phyloP scores from a whole-genome alignment of 2,113 vertebrate genomes.

The Struthio camelus region DNA sequence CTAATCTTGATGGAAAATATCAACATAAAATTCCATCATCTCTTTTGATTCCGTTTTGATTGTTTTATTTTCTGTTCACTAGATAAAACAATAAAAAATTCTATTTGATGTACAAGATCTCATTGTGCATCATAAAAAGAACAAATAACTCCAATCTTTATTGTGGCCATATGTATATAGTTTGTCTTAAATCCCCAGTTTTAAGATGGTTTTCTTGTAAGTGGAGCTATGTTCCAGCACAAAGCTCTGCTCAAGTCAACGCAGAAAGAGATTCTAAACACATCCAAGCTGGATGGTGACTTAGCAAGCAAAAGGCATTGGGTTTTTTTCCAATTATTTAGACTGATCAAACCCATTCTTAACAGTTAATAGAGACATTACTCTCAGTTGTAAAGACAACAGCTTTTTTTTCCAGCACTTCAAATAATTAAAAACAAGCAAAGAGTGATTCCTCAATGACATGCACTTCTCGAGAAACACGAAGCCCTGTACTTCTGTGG shows the following conservation, averaged over 20 bases:
- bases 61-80: constrained; percentile 3
- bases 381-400: not conserved
- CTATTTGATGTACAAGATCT: constrained; percentile 4
- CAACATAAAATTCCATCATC: not conserved
- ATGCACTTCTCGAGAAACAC: not conserved
- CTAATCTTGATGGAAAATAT: not conserved
- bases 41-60: constrained; percentile 3
- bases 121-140: not conserved
- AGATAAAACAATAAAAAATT: not conserved
- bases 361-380: not conserved
- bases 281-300: not conserved
- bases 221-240: not conserved
- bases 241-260: not conserved
- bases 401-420: not conserved
- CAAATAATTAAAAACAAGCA: not conserved
- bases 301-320: not conserved
- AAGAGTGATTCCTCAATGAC: not conserved
- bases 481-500: not conserved
- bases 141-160: constrained; percentile 5
- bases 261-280: not conserved
- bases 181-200: not conserved
- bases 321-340: not conserved
- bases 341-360: not conserved
- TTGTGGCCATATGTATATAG: not conserved
- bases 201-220: not conserved